Evolutionary conservation across 2,888 invertebrate species (phyloP).

Genomic region (Andrena dorsata): DNA sequence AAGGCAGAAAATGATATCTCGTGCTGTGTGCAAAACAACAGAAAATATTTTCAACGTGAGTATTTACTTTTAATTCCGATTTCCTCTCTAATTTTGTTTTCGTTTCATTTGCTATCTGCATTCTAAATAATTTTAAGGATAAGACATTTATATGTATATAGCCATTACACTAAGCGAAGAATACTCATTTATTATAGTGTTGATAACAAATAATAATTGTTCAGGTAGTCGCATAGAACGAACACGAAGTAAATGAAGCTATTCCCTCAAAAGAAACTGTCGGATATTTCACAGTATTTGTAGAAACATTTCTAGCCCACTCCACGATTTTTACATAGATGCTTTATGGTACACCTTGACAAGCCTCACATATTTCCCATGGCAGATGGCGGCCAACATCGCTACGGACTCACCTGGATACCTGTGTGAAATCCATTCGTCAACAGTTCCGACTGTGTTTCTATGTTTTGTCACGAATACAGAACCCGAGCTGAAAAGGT

Average conservation of each 20-base stretch:
- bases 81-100: no score
- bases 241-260: neutral
- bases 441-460: conserved; percentile 14
- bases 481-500: neutral
- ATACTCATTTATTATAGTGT: no score
- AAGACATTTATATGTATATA: no score
- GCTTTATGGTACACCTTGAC: conserved; percentile 20
- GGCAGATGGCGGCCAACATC: conserved; percentile 34
- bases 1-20: no score
- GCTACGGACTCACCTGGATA: conserved; percentile 30
- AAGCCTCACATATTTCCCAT: conserved; percentile 29
- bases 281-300: neutral
- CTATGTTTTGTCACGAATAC: neutral
- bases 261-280: neutral
- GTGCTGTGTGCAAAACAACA: no score
- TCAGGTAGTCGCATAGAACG: neutral
- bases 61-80: no score
- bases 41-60: no score
- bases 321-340: conserved; percentile 21
- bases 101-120: no score
- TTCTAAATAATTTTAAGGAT: no score
- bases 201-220: no score
- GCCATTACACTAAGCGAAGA: no score
- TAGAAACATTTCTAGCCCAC: neutral
- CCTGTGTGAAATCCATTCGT: conserved; percentile 23